Conservation (phyloP, 2,888 invertebrate species). For the Esperia sulphurella region DNA sequence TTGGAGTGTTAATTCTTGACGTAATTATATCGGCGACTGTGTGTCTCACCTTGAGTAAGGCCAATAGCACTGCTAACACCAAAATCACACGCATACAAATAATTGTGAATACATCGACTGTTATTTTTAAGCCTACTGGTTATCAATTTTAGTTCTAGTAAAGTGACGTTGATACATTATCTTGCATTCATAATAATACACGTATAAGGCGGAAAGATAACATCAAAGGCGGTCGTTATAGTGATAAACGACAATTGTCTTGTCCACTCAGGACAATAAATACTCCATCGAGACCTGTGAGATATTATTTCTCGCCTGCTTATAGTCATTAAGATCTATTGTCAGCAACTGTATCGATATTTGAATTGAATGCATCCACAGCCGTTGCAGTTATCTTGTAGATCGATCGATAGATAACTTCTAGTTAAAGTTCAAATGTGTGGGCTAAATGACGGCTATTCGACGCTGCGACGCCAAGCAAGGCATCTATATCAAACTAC, state of each 20-base stretch:
- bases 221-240: conserved; percentile 72
- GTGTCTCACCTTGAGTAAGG: conserved; percentile 54
- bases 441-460: conserved; percentile 28
- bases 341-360: conserved; percentile 61
- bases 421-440: conserved; percentile 48
- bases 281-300: conserved; percentile 60
- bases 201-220: conserved; percentile 56
- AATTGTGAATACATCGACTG: conserved; percentile 1
- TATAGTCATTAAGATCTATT: conserved; percentile 72
- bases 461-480: conserved; percentile 19
- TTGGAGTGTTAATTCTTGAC: conserved; percentile 44
- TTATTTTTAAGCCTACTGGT: not conserved
- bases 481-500: not conserved
- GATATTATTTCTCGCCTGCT: conserved; percentile 68
- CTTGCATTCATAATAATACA: conserved; percentile 39
- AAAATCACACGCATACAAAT: conserved; percentile 20
- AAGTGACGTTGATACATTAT: conserved; percentile 49
- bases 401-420: conserved; percentile 62
- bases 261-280: conserved; percentile 71
- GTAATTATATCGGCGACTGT: conserved; percentile 49
- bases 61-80: conserved; percentile 44
- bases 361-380: conserved; percentile 72
- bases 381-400: conserved; percentile 53
- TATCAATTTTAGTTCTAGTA: conserved; percentile 17
- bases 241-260: conserved; percentile 76